Conservation (phyloP, 2,888 invertebrate species). For the Heteromurus nitidus region DNA sequence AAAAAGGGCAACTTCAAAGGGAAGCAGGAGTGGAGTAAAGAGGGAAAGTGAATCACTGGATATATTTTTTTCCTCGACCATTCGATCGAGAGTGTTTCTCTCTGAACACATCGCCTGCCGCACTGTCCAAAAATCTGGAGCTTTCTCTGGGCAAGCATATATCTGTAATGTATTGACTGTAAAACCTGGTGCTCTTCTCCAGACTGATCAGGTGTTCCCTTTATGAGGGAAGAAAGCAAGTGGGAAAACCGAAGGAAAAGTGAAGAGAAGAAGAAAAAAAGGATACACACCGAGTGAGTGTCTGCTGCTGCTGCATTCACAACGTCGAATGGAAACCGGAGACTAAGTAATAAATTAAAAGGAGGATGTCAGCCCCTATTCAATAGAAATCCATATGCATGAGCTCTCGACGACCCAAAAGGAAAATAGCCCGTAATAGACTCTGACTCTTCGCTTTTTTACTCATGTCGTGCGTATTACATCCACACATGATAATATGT, state of each 20-base stretch:
- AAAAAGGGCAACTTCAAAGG: too few species aligned
- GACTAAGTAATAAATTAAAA: conserved; percentile 36
- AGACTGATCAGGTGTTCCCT: not conserved
- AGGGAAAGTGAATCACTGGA: conserved; percentile 26
- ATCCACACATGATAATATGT: conserved; percentile 11
- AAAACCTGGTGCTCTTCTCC: not conserved
- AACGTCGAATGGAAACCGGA: not conserved
- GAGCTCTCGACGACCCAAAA: not conserved
- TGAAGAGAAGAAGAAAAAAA: not conserved
- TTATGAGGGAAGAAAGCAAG: not conserved
- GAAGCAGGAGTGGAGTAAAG: not conserved
- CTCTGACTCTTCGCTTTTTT: not conserved
- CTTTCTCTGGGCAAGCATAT: not conserved
- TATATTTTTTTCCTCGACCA: not conserved
- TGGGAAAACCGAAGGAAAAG: not conserved
- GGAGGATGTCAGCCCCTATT: conserved; percentile 3
- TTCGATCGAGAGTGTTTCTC: not conserved
- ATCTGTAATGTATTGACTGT: not conserved
- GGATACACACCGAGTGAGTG: not conserved
- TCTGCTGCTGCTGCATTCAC: too few species aligned
- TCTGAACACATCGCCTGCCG: not conserved
- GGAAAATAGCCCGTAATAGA: not conserved
- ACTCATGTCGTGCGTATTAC: not conserved
- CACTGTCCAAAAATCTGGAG: not conserved
- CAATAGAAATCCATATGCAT: conserved; percentile 18